Evolutionary conservation across 2,888 invertebrate species (phyloP).

Genomic region (Acholoe squamosa): DNA sequence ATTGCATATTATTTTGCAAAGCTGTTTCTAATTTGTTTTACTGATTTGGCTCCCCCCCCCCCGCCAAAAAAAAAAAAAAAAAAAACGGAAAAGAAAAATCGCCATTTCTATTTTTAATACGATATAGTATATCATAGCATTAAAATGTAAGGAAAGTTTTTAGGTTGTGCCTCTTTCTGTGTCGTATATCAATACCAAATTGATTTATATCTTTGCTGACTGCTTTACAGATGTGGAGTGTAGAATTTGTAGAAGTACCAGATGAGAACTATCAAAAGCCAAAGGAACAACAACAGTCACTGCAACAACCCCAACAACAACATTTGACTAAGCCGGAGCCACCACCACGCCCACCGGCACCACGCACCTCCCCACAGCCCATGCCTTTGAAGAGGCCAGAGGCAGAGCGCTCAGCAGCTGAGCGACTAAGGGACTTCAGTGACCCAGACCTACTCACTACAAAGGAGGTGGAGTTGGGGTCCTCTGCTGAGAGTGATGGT

Average conservation of each 20-base stretch:
- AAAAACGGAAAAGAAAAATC: too few species aligned
- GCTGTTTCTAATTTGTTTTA: too few species aligned
- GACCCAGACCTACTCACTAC: conserved; percentile 76
- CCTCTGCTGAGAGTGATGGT: conserved; percentile 80
- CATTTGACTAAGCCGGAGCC: conserved; percentile 16
- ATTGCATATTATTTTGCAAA: too few species aligned
- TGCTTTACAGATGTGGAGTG: conserved; percentile 94
- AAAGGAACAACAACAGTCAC: conserved; percentile 40
- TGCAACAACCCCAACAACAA: conserved; percentile 56
- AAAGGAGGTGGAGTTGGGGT: conserved; percentile 76
- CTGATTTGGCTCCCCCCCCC: too few species aligned
- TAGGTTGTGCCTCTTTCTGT: too few species aligned
- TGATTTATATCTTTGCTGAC: too few species aligned
- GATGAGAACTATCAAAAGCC: conserved; percentile 83
- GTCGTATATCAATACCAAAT: too few species aligned
- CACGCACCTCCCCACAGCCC: conserved; percentile 23
- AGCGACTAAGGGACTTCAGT: conserved; percentile 78
- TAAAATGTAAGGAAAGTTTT: too few species aligned
- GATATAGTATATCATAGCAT: too few species aligned
- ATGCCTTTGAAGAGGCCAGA: not conserved
- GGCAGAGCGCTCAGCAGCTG: conserved; percentile 2
- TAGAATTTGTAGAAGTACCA: conserved; percentile 95
- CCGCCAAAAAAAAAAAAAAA: too few species aligned
- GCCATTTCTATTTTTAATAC: too few species aligned
- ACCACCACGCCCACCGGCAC: conserved; percentile 12